A percentile compares a stretch with the other conserved stretches of the same genome.
Conservation (phyloP, 2,113 vertebrate genomes). For the Morone saxatilis region DNA sequence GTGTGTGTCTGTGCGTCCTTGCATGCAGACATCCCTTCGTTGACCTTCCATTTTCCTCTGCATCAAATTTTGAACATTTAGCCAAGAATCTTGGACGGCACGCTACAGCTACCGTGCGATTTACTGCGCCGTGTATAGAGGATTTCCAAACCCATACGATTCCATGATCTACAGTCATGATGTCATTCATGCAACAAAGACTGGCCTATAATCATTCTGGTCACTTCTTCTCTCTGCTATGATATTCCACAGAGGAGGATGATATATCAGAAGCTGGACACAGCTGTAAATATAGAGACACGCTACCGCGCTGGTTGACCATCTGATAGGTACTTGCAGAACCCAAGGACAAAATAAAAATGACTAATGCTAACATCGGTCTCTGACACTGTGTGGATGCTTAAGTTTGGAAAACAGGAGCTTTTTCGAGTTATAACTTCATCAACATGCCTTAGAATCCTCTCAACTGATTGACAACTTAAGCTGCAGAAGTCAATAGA, state of each 20-base stretch:
- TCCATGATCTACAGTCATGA: conserved; percentile 70
- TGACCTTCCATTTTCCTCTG: conserved; percentile 50
- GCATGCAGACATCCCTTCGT: conserved; percentile 23
- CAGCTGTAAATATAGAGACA: conserved; percentile 60
- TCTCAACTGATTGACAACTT: conserved; percentile 7
- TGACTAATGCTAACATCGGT: conserved; percentile 20
- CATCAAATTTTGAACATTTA: conserved; percentile 53
- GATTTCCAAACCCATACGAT: conserved; percentile 58
- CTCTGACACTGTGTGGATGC: conserved; percentile 1
- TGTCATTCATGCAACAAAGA: conserved; percentile 69
- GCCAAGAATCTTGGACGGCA: conserved; percentile 54
- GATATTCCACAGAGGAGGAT: conserved; percentile 55
- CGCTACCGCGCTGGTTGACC: conserved; percentile 15
- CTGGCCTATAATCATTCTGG: conserved; percentile 71
- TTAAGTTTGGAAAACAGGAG: conserved; percentile 1
- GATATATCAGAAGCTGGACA: conserved; percentile 56
- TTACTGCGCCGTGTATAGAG: conserved; percentile 48
- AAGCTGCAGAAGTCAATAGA: conserved; percentile 39
- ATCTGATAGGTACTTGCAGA: conserved; percentile 35
- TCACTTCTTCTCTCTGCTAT: conserved; percentile 53
- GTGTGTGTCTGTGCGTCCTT: conserved; percentile 12
- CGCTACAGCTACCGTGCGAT: conserved; percentile 59
- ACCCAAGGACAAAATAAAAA: conserved; percentile 54
- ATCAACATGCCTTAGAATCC: not conserved
- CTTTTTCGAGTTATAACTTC: conserved; percentile 1